These are phyloP conservation scores for Leptatherina wallacei DNA, from an alignment of 2,797 vertebrate genomes.

Conservation along the genomic window DNA sequence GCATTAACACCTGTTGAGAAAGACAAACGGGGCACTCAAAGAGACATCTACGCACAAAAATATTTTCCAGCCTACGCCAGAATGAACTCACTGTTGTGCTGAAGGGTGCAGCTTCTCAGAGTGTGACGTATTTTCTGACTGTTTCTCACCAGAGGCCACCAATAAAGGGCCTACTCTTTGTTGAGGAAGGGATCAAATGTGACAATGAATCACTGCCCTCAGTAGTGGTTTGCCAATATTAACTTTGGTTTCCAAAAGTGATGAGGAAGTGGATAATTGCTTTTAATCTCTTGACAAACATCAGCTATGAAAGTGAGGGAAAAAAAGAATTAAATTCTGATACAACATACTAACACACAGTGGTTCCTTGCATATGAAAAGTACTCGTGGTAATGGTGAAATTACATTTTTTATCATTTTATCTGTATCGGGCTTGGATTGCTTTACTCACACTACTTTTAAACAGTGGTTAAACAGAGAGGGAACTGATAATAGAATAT, in stretches of 20 bases:
- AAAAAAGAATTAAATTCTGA: not conserved
- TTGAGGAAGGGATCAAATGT: slow-evolving; percentile 31
- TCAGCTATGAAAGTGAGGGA: not conserved
- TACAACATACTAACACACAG: not conserved
- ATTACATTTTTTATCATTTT: not conserved
- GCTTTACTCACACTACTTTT: not conserved
- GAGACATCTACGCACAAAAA: slow-evolving; percentile 40
- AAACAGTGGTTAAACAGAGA: not conserved
- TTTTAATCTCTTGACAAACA: slow-evolving; percentile 34
- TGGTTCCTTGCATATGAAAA: not conserved
- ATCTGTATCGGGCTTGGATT: not conserved
- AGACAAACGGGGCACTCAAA: slow-evolving; percentile 7
- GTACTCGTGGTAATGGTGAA: not conserved
- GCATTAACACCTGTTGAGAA: slow-evolving; percentile 46
- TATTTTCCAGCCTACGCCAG: slow-evolving; percentile 51
- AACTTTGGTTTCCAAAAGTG: slow-evolving; percentile 27
- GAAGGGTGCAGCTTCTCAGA: slow-evolving; percentile 24
- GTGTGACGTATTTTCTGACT: slow-evolving; percentile 48
- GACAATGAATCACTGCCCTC: slow-evolving; percentile 54
- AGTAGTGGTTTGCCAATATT: slow-evolving; percentile 36
- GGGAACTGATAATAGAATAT: not conserved
- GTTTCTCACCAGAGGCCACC: slow-evolving; percentile 34
- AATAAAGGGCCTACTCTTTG: slow-evolving; percentile 22
- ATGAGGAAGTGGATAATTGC: slow-evolving; percentile 43
- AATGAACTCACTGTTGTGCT: slow-evolving; percentile 24